Evolutionary conservation across 2,113 vertebrate genomes (phyloP).

Genomic region (Clarias magur): DNA sequence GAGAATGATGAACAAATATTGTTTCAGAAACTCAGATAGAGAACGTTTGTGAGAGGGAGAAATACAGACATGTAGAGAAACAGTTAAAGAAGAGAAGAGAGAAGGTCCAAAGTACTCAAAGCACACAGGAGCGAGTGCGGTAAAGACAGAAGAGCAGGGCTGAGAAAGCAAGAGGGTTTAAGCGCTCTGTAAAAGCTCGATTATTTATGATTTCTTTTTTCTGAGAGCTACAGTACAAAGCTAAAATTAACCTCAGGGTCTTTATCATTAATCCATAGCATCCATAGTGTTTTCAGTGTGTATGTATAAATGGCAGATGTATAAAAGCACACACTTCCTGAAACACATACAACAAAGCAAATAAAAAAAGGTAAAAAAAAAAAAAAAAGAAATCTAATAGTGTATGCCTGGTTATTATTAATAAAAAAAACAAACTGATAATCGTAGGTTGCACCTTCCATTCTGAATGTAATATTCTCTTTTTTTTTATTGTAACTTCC

Average conservation of each 20-base stretch:
- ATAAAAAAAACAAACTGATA: not conserved
- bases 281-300: not conserved
- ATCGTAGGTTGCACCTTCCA: not conserved
- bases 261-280: not conserved
- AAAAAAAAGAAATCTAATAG: not conserved
- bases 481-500: not conserved
- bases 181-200: conserved; percentile 1
- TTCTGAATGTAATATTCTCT: not conserved
- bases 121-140: not conserved
- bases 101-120: not conserved
- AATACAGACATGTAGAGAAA: conserved; percentile 3
- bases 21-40: not conserved
- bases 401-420: not conserved
- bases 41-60: not conserved
- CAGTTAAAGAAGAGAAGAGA: not conserved
- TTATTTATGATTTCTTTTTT: not conserved
- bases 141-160: not conserved
- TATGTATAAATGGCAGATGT: not conserved
- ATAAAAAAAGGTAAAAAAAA: not conserved
- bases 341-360: not conserved
- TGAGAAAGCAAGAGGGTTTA: not conserved
- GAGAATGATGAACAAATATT: conserved; percentile 3
- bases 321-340: not conserved
- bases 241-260: not conserved
- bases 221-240: not conserved